A percentile compares a stretch with the other conserved stretches of the same genome.
Evolutionary conservation across 1,140 invertebrate genomes (phyloP).

Genomic region (Rhagoletis pomonella): DNA sequence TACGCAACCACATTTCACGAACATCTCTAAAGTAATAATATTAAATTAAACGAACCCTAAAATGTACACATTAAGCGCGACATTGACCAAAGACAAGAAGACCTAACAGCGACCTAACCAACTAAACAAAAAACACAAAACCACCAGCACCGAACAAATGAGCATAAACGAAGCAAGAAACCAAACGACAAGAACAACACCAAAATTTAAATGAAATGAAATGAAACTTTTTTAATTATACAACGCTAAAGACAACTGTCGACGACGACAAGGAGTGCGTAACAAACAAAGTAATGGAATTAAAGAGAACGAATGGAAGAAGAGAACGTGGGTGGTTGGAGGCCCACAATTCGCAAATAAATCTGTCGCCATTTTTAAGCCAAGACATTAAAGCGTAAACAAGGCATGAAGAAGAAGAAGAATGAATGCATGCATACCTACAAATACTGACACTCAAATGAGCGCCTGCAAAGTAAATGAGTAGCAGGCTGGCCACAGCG

Average conservation of each 20-base stretch:
- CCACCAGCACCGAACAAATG: conserved; percentile 66
- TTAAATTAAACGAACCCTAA: conserved; percentile 73
- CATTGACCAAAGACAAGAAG: conserved; percentile 59
- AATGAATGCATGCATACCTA: conserved; percentile 25
- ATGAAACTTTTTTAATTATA: conserved; percentile 74
- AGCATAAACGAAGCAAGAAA: conserved; percentile 66
- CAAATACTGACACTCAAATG: conserved; percentile 6
- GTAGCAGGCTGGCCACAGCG: neutral
- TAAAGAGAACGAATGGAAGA: neutral
- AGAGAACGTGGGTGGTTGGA: conserved; percentile 53
- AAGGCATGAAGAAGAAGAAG: conserved; percentile 52
- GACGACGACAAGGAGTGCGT: conserved; percentile 44
- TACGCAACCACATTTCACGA: conserved; percentile 6
- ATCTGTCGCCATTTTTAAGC: conserved; percentile 68
- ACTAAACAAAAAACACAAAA: neutral
- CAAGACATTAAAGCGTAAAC: conserved; percentile 56
- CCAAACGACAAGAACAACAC: conserved; percentile 71
- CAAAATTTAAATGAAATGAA: conserved; percentile 67
- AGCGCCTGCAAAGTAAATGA: conserved; percentile 18
- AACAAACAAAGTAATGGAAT: neutral
- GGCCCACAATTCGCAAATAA: conserved; percentile 72
- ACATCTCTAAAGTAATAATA: conserved; percentile 60
- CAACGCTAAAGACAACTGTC: conserved; percentile 56
- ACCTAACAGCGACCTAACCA: conserved; percentile 53
- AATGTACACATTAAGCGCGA: conserved; percentile 55